Evolutionary conservation across 2,113 vertebrate species (phyloP), one percentile per base, ranked within the genome.

Genomic region (Glareola pratincola): DNA sequence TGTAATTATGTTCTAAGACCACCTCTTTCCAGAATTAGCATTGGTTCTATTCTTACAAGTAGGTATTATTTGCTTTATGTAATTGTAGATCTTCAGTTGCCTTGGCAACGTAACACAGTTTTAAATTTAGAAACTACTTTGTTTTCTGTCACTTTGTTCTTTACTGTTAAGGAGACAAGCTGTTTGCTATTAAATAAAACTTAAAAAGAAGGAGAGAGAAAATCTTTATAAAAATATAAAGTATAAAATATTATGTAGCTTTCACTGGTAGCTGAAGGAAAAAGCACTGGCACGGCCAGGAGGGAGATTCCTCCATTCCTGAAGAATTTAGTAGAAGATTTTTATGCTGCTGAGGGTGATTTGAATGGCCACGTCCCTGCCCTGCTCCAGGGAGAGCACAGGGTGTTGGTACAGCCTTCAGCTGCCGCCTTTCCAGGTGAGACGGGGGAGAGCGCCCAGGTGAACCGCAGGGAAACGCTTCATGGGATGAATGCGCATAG

Each of bases 41-140:
- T 88, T 93, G 47, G 48, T 93, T 69, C 59, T 95, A 39, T 77
- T 94, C 51, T 94, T 89, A 51, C 14, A 21, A 92, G 81, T 64
- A 68, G 39, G 66, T 76, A 92, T 96, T 90, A 94, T 96, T 95
- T 97, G 84, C 89, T 95, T 97, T 92, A 94, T 97, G 64, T 95
- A 97, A 98, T 95, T 97, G 92, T 94, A 32, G 91, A 74, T 97
- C 94, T 86, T 74, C n/a, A 34, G 98, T 98, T 98, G 95, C 94
- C 84, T 36, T 94, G 94, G 96, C 79, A 97, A 97, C 93, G 7
- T 89, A 96, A 93, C 94, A 18, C 51, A 10, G 76, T 60, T 82
- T 98, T 97, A 98, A 97, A 98, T 98, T 98, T 98, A 97, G 97
- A 92, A 97, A 90, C 88, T 95, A 72, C 97, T 98, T 98, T 98